Evolutionary conservation across 1,140 invertebrate species (phyloP), one percentile per base, ranked within the genome.

Genomic region (Vanessa tameamea): DNA sequence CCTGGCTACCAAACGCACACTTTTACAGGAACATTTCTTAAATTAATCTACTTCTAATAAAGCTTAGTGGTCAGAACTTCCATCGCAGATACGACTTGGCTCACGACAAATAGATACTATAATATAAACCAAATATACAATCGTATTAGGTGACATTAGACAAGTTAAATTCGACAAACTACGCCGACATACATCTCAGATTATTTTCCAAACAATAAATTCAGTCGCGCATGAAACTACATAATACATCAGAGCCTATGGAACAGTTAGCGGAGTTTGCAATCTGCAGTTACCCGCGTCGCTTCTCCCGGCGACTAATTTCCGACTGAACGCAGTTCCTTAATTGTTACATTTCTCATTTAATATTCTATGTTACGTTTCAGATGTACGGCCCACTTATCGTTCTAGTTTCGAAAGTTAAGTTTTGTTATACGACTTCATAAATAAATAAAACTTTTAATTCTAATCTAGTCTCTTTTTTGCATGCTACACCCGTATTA

Each of bases 271-370:
- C 53, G 64, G 64, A 76, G 73, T 72, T 72, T 71, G 79, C 78
- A 83, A 83, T 82, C 78, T 82, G 79, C 80, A 74, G 57, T 63
- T 55, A 64, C 72, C 59, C 67, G 68, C 75, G 53, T 64, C 77
- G 55, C 79, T 75, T 78, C 81, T 67, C 78, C 83, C 87, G 85
- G 87, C 85, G 84, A 87, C 87, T 89, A 87, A 89, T 89, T 88
- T 87, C 87, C 85, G 82, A 83, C 83, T 79, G 81, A 84, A 78
- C 81, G 83, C 77, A 82, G 73, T 75, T 82, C 79, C 79, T 81
- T 81, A 79, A 78, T 77, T 78, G 82, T 81, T 75, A 79, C 77
- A 77, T 75, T 83, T 82, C 76, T 79, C 77, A 79, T 85, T 82
- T 82, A 78, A 82, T 82, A 87, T 83, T 80, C 77, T 78, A 78